phyloP scores from a whole-genome alignment of 2,797 vertebrate species.

The Muscicapa comitata region DNA sequence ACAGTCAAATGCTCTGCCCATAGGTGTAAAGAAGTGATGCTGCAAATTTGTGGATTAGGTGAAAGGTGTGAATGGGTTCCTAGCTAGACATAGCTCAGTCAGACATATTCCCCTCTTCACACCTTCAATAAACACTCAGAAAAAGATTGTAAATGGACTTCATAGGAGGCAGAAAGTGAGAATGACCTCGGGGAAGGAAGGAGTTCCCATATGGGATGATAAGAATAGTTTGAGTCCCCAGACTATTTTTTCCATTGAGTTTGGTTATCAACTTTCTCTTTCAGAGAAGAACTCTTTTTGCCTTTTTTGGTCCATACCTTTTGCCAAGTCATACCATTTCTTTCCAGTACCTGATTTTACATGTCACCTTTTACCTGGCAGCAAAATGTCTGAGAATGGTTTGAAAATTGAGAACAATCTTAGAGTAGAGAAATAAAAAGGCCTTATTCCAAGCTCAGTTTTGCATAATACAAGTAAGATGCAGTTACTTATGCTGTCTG shows the following conservation, averaged over 20 bases:
- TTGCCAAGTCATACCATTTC: background rate
- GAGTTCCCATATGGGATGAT: background rate
- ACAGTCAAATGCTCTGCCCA: background rate
- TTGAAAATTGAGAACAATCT: constrained; percentile 31
- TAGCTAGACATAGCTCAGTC: background rate
- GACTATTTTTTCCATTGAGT: background rate
- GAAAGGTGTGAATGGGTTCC: background rate
- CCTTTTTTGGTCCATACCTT: background rate
- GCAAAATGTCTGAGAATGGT: background rate
- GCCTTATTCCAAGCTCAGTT: background rate
- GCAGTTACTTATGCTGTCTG: constrained; percentile 15
- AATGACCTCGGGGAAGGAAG: background rate
- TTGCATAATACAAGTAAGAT: background rate
- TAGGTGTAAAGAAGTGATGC: background rate
- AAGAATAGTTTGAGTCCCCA: background rate
- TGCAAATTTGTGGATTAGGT: background rate
- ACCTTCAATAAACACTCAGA: background rate
- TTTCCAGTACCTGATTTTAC: constrained; percentile 16
- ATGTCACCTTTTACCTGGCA: background rate
- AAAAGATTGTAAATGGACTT: background rate
- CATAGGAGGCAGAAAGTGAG: background rate
- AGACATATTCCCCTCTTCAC: background rate
- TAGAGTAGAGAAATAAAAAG: constrained; percentile 31
- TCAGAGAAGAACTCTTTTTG: background rate
- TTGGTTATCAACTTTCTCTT: background rate